These are phyloP conservation scores for Enteromius trimaculatus DNA, from an alignment of 2,797 vertebrate genomes.

Conservation along the genomic window DNA sequence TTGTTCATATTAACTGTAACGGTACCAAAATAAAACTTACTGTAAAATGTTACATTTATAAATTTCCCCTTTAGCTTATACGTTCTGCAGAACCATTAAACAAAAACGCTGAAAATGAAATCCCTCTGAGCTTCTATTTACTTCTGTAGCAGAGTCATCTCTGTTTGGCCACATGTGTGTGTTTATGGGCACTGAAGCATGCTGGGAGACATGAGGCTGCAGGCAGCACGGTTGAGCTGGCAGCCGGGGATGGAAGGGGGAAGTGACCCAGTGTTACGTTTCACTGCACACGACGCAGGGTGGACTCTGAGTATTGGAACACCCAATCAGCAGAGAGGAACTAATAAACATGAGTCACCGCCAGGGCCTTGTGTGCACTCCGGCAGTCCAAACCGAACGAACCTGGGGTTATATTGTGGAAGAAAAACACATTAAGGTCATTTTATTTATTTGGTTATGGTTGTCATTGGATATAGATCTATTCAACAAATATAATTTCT, in stretches of 20 bases:
- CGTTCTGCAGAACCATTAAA: not conserved
- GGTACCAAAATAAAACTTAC: not conserved
- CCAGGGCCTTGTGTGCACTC: not conserved
- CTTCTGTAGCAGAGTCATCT: conserved; percentile 14
- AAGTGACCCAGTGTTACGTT: conserved; percentile 51
- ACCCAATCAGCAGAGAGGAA: conserved; percentile 41
- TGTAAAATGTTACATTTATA: not conserved
- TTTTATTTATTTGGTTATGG: not conserved
- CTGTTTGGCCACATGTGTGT: conserved; percentile 53
- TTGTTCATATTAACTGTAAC: not conserved
- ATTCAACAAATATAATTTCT: not conserved
- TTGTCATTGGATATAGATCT: not conserved
- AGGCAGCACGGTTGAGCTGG: conserved; percentile 44
- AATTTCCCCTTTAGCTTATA: not conserved
- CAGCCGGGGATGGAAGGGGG: conserved; percentile 45
- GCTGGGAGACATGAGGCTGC: conserved; percentile 60
- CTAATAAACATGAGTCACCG: conserved; percentile 40
- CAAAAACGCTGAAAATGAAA: not conserved
- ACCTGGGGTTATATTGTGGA: not conserved
- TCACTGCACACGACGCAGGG: conserved; percentile 20
- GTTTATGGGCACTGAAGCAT: conserved; percentile 61
- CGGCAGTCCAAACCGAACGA: not conserved
- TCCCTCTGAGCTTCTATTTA: conserved; percentile 3
- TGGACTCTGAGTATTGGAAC: conserved; percentile 24
- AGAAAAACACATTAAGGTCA: not conserved